These are phyloP conservation scores for Discoglossus pictus DNA, from an alignment of 2,797 vertebrate genomes.

Conservation along the genomic window DNA sequence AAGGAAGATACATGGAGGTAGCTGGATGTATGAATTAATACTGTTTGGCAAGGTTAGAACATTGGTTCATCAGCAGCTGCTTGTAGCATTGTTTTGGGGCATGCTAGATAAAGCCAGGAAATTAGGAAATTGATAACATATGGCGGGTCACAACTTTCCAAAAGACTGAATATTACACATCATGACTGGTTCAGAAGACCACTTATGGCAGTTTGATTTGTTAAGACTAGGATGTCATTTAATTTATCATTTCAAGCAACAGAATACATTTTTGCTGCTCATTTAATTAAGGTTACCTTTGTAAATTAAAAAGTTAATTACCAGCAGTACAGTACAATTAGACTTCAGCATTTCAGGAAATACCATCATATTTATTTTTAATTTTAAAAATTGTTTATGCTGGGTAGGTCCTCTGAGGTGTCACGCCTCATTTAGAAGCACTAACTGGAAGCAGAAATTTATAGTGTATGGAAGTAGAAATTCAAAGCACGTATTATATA, in stretches of 20 bases:
- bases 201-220: conserved; percentile 45
- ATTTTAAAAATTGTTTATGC: conserved; percentile 46
- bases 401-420: conserved; percentile 35
- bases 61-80: conserved; percentile 46
- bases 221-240: conserved; percentile 43
- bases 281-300: conserved; percentile 48
- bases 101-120: conserved; percentile 47
- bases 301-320: conserved; percentile 52
- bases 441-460: conserved; percentile 25
- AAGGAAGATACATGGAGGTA: conserved; percentile 35
- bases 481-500: conserved; percentile 15
- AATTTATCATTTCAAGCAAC: conserved; percentile 46
- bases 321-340: conserved; percentile 38
- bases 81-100: conserved; percentile 36
- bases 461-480: conserved; percentile 24
- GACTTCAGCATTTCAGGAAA: conserved; percentile 28
- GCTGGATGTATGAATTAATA: conserved; percentile 40
- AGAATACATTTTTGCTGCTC: conserved; percentile 31
- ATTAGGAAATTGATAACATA: conserved; percentile 50
- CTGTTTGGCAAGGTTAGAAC: conserved; percentile 39
- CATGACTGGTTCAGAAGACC: conserved; percentile 30
- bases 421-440: conserved; percentile 39
- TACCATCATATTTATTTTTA: conserved; percentile 40
- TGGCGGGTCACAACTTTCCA: conserved; percentile 45
- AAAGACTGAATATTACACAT: conserved; percentile 40